Conservation (phyloP, 2,113 vertebrate species). For the Cynocephalus volans region DNA sequence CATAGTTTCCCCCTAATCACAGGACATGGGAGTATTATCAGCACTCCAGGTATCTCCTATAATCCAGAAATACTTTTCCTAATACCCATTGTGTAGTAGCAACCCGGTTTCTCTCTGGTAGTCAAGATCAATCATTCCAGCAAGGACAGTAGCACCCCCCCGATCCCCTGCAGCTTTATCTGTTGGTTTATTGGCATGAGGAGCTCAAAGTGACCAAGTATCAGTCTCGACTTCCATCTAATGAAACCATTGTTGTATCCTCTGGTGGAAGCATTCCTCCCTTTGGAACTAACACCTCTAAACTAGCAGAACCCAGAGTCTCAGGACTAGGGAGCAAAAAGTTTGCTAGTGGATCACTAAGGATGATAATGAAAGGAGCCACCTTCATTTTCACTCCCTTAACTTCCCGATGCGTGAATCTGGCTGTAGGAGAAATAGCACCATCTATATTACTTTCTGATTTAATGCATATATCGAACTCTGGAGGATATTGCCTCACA, state of each 20-base stretch:
- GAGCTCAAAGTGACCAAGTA: background rate
- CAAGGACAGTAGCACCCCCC: background rate
- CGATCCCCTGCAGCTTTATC: background rate
- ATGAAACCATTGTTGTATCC: background rate
- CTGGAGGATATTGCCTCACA: background rate
- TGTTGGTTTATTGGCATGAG: background rate
- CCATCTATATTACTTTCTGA: background rate
- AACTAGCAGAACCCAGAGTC: background rate
- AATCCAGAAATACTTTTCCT: background rate
- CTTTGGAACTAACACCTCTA: background rate
- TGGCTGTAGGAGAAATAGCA: background rate
- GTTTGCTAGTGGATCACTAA: background rate
- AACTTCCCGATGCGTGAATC: background rate
- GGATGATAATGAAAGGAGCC: slow-evolving; percentile 5
- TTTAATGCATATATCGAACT: background rate
- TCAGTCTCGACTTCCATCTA: background rate
- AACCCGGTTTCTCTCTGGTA: background rate
- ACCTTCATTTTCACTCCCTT: background rate
- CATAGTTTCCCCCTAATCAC: background rate
- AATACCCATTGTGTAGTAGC: background rate
- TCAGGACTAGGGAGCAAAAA: background rate
- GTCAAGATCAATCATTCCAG: background rate
- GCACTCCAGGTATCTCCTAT: background rate
- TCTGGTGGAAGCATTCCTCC: background rate
- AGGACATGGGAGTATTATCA: background rate